Evolutionary conservation across 2,888 invertebrate genomes (phyloP).

Genomic region (Brachynemurus nebulosus): DNA sequence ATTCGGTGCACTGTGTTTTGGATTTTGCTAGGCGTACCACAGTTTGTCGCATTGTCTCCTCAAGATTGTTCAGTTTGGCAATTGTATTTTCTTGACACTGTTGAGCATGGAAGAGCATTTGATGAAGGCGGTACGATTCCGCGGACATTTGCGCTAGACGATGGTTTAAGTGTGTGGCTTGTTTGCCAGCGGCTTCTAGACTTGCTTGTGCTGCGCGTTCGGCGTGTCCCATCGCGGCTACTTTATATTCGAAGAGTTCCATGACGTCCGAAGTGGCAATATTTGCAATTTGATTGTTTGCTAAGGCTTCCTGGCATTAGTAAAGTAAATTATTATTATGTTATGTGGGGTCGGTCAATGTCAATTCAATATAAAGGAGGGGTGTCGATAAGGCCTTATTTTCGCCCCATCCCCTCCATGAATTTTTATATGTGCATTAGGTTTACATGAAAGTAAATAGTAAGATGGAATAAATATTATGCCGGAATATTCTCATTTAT

Average conservation of each 20-base stretch:
- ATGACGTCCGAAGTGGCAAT: slow-evolving; percentile 52
- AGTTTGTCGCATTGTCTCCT: slow-evolving; percentile 23
- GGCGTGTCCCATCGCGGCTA: slow-evolving; percentile 39
- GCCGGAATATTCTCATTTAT: too few species aligned
- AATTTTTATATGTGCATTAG: too few species aligned
- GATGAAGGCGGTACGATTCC: slow-evolving; percentile 34
- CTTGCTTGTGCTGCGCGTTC: slow-evolving; percentile 35
- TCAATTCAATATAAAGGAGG: too few species aligned
- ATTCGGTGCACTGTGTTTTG: slow-evolving; percentile 2
- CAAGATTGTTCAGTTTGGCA: slow-evolving; percentile 23
- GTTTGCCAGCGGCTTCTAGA: slow-evolving; percentile 36
- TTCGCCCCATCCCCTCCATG: too few species aligned
- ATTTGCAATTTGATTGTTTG: slow-evolving; percentile 38
- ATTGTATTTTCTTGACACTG: slow-evolving; percentile 34
- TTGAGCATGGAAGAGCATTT: slow-evolving; percentile 35
- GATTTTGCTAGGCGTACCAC: slow-evolving; percentile 18
- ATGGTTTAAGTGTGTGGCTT: slow-evolving; percentile 36
- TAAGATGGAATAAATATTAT: too few species aligned
- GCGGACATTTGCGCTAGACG: slow-evolving; percentile 33
- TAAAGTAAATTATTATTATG: too few species aligned
- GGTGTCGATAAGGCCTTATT: too few species aligned
- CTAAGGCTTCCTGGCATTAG: slow-evolving; percentile 32
- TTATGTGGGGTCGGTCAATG: too few species aligned
- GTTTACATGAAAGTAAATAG: too few species aligned
- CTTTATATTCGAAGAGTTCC: slow-evolving; percentile 58